phyloP scores from a whole-genome alignment of 2,888 invertebrate genomes.

The Anorthoa munda region DNA sequence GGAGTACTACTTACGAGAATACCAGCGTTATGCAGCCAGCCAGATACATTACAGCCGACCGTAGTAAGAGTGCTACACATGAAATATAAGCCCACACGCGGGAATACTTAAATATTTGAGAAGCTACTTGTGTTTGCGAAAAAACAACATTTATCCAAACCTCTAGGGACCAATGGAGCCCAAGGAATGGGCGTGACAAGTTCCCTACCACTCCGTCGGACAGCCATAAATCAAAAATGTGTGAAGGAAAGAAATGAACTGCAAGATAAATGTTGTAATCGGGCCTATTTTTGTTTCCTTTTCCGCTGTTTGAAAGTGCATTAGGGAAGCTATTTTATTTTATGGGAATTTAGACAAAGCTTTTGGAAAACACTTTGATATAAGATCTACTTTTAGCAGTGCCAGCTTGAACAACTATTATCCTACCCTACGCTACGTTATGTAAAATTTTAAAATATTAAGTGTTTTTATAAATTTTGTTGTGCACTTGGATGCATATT shows the following conservation, averaged over 20 bases:
- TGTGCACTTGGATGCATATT: too few relatives aligned
- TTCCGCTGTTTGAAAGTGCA: conserved; percentile 24
- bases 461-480: too few relatives aligned
- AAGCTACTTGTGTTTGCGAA: conserved; percentile 53
- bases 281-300: conserved; percentile 29
- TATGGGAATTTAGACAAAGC: background rate
- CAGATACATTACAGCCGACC: conserved; percentile 22
- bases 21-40: background rate
- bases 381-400: background rate
- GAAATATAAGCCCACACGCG: conserved; percentile 51
- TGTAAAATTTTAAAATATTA: too few relatives aligned
- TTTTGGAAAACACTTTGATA: background rate
- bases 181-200: conserved; percentile 60
- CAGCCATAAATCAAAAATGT: conserved; percentile 59
- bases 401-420: background rate
- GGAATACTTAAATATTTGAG: conserved; percentile 61
- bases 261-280: conserved; percentile 48
- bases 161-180: conserved; percentile 53
- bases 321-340: conserved; percentile 12
- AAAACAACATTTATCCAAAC: conserved; percentile 60
- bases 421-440: too few relatives aligned
- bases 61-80: conserved; percentile 38
- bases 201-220: conserved; percentile 26
- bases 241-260: conserved; percentile 50
- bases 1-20: conserved; percentile 34